Conservation (phyloP, 2,113 vertebrate genomes). For the Piprites chloris region DNA sequence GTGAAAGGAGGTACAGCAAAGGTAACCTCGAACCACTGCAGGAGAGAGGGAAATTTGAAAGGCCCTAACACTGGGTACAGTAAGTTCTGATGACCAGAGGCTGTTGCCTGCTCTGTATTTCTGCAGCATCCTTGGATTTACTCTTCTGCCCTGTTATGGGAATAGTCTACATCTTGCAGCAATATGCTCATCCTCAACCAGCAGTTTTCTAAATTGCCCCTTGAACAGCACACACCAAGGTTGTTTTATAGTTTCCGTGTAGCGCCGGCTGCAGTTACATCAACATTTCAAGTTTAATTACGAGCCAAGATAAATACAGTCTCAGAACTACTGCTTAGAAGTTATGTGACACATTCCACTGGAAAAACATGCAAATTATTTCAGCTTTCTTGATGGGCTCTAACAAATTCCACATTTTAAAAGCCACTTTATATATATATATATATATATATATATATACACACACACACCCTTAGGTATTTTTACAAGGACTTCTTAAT, state of each 20-base stretch:
- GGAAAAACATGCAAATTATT: not conserved
- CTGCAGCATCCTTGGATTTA: not conserved
- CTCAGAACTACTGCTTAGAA: not conserved
- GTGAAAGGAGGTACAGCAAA: not conserved
- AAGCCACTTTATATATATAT: not conserved
- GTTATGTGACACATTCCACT: not conserved
- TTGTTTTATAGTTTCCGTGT: not conserved
- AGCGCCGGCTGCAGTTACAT: not conserved
- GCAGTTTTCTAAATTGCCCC: not conserved
- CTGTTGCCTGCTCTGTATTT: not conserved
- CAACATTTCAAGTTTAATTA: constrained; percentile 13
- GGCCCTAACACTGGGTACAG: too few relatives aligned
- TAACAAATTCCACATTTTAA: not conserved
- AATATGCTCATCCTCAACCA: not conserved
- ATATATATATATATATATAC: too few relatives aligned
- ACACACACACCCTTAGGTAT: not conserved
- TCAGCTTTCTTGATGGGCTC: not conserved
- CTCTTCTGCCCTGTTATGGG: not conserved
- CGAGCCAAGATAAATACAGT: not conserved
- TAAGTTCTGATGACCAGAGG: not conserved
- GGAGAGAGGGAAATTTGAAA: not conserved
- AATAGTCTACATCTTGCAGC: not conserved
- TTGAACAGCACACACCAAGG: not conserved
- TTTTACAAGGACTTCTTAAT: not conserved
- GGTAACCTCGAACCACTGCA: not conserved